Conservation (phyloP, 2,888 invertebrate genomes). For the Caradrina kadenii region DNA sequence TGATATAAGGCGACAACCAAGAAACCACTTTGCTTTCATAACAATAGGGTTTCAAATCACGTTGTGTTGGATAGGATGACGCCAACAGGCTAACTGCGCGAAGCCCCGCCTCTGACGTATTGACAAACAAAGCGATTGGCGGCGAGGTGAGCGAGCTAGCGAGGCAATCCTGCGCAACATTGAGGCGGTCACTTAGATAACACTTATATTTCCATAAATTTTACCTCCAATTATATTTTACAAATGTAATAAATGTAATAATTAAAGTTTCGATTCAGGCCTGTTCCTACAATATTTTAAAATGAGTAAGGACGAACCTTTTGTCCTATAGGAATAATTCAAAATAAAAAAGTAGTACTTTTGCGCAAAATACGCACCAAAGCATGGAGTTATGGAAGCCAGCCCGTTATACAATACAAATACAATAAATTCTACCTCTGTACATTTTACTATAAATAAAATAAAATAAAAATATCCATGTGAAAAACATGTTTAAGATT, state of each 20-base stretch:
- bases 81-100: conserved; percentile 63
- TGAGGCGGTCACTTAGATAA: conserved; percentile 77
- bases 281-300: no score
- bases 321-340: no score
- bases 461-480: no score
- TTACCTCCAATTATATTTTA: conserved; percentile 65
- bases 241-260: conserved; percentile 17
- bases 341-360: no score
- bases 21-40: conserved; percentile 60
- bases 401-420: no score
- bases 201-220: conserved; percentile 70
- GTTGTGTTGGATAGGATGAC: conserved; percentile 21
- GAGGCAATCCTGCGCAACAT: conserved; percentile 87
- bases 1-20: conserved; percentile 48
- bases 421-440: no score
- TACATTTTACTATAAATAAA: no score
- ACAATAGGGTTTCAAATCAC: conserved; percentile 51
- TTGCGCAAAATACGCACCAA: no score
- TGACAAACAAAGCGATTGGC: conserved; percentile 87
- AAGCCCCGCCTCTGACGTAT: conserved; percentile 82
- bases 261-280: no score
- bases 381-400: no score
- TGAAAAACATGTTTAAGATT: no score
- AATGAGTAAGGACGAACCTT: no score
- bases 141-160: conserved; percentile 72